Evolutionary conservation across 2,113 vertebrate genomes (phyloP).

Genomic region (Epinephelus fuscoguttatus): DNA sequence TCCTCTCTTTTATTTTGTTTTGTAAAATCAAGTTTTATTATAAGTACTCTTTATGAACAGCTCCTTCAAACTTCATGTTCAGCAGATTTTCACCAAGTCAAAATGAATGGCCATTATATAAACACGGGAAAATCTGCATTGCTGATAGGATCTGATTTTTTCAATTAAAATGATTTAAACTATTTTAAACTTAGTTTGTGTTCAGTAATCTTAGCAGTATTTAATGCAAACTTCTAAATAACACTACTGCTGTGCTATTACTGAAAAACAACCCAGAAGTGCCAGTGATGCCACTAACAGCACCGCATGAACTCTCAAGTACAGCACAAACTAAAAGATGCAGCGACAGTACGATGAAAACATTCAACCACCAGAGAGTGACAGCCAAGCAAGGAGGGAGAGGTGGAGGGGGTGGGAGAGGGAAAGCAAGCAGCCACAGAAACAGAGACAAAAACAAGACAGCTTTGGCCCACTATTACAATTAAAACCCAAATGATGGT

Average conservation of each 20-base stretch:
- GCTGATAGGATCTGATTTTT: neutral
- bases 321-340: constrained; percentile 2
- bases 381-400: neutral
- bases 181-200: neutral
- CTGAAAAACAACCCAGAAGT: neutral
- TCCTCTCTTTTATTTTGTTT: neutral
- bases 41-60: neutral
- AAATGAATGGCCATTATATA: neutral
- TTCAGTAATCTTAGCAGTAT: neutral
- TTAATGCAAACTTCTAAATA: neutral
- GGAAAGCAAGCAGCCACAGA: neutral
- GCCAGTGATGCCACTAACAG: neutral
- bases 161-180: neutral
- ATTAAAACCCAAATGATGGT: neutral
- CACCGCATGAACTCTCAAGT: neutral
- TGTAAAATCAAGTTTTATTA: neutral
- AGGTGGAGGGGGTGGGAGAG: neutral
- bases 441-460: neutral
- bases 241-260: too few species aligned
- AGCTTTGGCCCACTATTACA: neutral
- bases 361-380: constrained; percentile 3
- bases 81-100: neutral
- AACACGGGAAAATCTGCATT: neutral
- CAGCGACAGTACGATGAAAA: constrained; percentile 2
- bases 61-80: neutral